Percentiles rank a stretch among this genome's conserved stretches.
Evolutionary conservation across 2,888 invertebrate genomes (phyloP).

Genomic region (Cataglyphis cursor): DNA sequence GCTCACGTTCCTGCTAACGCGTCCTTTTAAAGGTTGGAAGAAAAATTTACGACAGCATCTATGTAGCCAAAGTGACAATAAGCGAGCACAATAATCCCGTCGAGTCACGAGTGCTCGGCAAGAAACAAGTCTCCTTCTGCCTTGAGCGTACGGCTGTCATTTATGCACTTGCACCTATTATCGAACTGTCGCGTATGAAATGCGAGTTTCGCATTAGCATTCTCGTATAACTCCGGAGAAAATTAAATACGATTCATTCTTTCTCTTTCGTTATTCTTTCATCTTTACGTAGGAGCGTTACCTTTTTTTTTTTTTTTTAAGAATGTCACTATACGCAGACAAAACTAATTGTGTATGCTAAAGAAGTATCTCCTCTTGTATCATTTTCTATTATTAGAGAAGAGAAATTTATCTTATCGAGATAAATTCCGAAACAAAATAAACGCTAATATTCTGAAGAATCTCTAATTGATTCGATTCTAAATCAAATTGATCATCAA

Average conservation of each 20-base stretch:
- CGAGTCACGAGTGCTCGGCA: conserved; percentile 65
- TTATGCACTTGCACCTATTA: conserved; percentile 67
- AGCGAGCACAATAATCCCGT: conserved; percentile 71
- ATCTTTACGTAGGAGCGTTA: neutral
- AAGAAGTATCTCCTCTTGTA: neutral
- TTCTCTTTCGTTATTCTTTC: neutral
- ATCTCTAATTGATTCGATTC: conserved; percentile 7
- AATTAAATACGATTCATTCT: conserved; percentile 9
- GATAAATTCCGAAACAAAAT: neutral
- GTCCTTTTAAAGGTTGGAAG: conserved; percentile 53
- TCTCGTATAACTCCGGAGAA: neutral
- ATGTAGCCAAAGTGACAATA: conserved; percentile 65
- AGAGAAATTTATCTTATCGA: neutral
- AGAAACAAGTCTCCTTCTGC: conserved; percentile 55
- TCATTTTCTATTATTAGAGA: neutral
- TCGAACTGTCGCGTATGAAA: conserved; percentile 37
- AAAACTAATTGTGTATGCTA: neutral
- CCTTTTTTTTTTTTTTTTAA: neutral
- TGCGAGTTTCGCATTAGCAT: conserved; percentile 16
- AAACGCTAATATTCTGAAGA: neutral
- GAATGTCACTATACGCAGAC: no score
- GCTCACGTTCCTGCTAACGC: conserved; percentile 55
- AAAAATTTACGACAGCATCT: conserved; percentile 64
- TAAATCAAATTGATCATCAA: neutral
- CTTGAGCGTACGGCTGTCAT: conserved; percentile 48